phyloP scores from a whole-genome alignment of 2,888 invertebrate genomes.

The Campoletis raptor region DNA sequence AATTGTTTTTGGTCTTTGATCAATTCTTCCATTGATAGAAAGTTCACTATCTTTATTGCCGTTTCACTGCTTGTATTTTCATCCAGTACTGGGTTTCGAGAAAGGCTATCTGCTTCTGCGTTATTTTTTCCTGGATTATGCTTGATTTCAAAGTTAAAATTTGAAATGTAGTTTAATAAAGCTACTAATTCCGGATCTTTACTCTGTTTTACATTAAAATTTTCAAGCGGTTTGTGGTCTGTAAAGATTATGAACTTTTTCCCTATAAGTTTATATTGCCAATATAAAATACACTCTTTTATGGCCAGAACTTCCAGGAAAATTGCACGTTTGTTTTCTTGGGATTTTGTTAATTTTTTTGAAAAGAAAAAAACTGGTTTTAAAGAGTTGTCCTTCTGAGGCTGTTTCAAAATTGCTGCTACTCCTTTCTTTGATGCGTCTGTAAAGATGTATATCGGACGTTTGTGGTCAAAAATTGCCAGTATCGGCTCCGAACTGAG shows the following conservation, averaged over 20 bases:
- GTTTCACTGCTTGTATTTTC: conserved; percentile 40
- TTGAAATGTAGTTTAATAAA: conserved; percentile 66
- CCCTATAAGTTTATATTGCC: conserved; percentile 41
- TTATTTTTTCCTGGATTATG: conserved; percentile 14
- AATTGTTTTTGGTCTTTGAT: conserved; percentile 55
- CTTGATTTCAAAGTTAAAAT: conserved; percentile 67
- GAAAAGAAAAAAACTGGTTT: conserved; percentile 65
- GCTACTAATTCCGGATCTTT: conserved; percentile 67
- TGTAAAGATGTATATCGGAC: conserved; percentile 61
- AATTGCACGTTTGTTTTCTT: conserved; percentile 54
- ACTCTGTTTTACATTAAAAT: conserved; percentile 68
- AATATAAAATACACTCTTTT: conserved; percentile 38
- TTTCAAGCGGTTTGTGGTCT: conserved; percentile 67
- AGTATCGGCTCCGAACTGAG: conserved; percentile 50
- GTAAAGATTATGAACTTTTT: conserved; percentile 50
- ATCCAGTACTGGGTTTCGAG: conserved; percentile 54
- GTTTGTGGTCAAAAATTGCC: conserved; percentile 60
- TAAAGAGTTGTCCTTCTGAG: conserved; percentile 42
- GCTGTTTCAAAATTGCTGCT: conserved; percentile 42
- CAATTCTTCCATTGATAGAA: conserved; percentile 65
- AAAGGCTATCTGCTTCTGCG: conserved; percentile 58
- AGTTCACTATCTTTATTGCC: conserved; percentile 51
- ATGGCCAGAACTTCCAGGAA: conserved; percentile 35
- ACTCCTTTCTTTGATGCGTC: conserved; percentile 62
- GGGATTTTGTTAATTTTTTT: conserved; percentile 55